These are phyloP conservation scores for Cyclina sinensis DNA, from an alignment of 1,140 invertebrate species.

Conservation along the genomic window DNA sequence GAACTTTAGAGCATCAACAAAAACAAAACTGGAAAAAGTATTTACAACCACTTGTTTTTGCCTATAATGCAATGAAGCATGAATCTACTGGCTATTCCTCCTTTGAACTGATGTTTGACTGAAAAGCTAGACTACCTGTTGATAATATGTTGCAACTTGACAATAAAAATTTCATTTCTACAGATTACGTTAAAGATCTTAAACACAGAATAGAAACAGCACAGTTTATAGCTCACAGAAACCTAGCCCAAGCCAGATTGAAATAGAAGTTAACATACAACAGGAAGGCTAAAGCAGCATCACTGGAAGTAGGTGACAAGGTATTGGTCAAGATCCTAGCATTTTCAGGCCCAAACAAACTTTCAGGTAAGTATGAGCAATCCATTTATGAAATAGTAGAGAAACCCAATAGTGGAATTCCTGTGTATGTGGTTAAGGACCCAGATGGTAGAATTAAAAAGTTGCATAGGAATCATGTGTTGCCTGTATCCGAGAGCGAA, in stretches of 20 bases:
- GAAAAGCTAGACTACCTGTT: not conserved
- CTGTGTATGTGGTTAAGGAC: not conserved
- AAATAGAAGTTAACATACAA: not conserved
- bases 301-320: not conserved
- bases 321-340: slow-evolving; percentile 18
- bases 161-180: not conserved
- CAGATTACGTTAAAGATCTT: slow-evolving; percentile 26
- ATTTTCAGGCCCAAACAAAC: slow-evolving; percentile 12
- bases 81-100: not conserved
- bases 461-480: slow-evolving; percentile 9
- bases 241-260: not conserved
- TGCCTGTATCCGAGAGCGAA: not conserved
- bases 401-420: not conserved
- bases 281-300: not conserved
- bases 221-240: not conserved
- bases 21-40: too few relatives aligned
- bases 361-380: slow-evolving; percentile 6
- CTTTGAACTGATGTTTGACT: slow-evolving; percentile 8
- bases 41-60: too few relatives aligned
- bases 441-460: not conserved
- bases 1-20: too few relatives aligned
- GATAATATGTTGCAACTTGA: not conserved
- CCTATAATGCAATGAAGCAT: slow-evolving; percentile 18
- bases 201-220: not conserved
- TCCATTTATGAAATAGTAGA: not conserved